Conservation (phyloP, 1,140 invertebrate species). For the Plectrocnemia conspersa region DNA sequence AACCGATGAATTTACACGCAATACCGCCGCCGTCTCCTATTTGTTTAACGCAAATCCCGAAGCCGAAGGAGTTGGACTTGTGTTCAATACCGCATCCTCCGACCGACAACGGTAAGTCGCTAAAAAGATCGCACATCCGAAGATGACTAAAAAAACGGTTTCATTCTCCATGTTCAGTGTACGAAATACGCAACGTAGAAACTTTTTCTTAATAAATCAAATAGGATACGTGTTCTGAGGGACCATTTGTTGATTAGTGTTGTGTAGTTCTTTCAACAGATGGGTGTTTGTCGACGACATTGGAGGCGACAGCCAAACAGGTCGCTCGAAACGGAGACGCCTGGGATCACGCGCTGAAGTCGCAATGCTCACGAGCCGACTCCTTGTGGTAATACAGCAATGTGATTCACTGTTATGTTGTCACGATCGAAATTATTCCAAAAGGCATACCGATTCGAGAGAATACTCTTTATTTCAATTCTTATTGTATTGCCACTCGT, state of each 20-base stretch:
- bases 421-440: too few species aligned
- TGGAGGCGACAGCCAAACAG: conserved; percentile 34
- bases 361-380: conserved; percentile 37
- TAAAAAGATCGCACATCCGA: conserved; percentile 5
- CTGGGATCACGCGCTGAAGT: conserved; percentile 51
- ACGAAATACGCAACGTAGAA: neutral
- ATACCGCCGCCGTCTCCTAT: conserved; percentile 42
- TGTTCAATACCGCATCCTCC: conserved; percentile 39
- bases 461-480: neutral
- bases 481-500: neutral
- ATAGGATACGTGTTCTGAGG: conserved; percentile 17
- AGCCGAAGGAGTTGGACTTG: conserved; percentile 41
- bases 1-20: conserved; percentile 41
- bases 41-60: conserved; percentile 39
- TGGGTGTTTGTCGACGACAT: conserved; percentile 41
- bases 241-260: conserved; percentile 49
- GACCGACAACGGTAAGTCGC: conserved; percentile 41
- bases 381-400: conserved; percentile 32
- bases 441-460: neutral
- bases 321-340: conserved; percentile 49
- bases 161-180: neutral
- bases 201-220: neutral
- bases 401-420: conserved; percentile 15
- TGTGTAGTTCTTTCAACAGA: conserved; percentile 54
- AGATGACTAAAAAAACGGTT: neutral